Evolutionary conservation across 2,113 vertebrate genomes (phyloP).

Genomic region (Prionailurus bengalensis): DNA sequence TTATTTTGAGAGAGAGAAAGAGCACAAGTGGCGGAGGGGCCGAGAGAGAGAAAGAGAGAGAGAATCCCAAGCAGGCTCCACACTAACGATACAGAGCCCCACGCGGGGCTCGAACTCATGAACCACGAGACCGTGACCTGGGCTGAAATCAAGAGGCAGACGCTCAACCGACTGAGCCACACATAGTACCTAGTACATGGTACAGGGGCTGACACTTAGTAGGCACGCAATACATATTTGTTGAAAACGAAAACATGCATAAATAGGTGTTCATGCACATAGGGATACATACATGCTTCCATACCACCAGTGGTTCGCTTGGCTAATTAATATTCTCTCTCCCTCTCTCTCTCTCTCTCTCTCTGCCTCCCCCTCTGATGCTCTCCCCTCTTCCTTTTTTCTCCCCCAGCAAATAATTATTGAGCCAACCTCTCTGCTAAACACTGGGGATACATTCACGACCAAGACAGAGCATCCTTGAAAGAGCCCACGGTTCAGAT

Average conservation of each 20-base stretch:
- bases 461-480: not conserved
- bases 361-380: not conserved
- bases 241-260: not conserved
- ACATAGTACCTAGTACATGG: not conserved
- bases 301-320: not conserved
- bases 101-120: too few relatives aligned
- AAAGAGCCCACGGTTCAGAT: not conserved
- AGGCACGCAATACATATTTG: not conserved
- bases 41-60: too few relatives aligned
- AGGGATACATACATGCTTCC: fast-evolving
- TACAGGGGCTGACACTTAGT: not conserved
- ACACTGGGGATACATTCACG: not conserved
- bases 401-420: not conserved
- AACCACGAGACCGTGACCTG: too few relatives aligned
- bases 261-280: not conserved
- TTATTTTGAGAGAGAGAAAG: too few relatives aligned
- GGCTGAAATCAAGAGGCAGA: too few relatives aligned
- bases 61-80: too few relatives aligned
- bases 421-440: not conserved
- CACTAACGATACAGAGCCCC: too few relatives aligned
- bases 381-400: not conserved
- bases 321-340: not conserved
- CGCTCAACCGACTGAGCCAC: too few relatives aligned
- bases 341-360: not conserved
- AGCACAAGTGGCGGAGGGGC: too few relatives aligned